Conservation (phyloP, 2,888 invertebrate genomes). For the Drosophila longiperda region DNA sequence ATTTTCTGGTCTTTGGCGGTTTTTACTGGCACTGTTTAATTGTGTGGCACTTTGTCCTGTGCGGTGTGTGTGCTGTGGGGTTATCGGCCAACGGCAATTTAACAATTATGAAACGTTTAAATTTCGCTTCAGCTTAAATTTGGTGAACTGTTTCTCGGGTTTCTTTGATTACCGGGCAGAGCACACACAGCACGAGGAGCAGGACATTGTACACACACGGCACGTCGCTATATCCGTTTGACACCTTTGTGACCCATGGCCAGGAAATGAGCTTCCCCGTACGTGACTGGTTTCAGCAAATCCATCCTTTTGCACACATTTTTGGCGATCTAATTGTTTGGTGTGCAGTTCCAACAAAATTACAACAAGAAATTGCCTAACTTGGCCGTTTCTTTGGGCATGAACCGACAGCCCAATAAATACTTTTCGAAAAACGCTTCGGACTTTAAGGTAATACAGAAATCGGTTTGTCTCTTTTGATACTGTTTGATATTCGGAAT, state of each 20-base stretch:
- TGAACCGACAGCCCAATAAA: constrained; percentile 23
- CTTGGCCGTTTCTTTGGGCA: neutral
- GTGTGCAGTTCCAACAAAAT: constrained; percentile 30
- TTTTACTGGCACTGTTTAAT: constrained; percentile 62
- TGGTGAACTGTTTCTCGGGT: constrained; percentile 47
- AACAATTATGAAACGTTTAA: constrained; percentile 82
- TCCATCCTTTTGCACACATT: constrained; percentile 27
- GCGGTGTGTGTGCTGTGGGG: constrained; percentile 18
- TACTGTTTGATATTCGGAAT: constrained; percentile 73
- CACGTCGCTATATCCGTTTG: constrained; percentile 79
- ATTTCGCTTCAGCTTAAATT: constrained; percentile 49
- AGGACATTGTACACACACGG: constrained; percentile 71
- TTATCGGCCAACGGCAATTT: constrained; percentile 63
- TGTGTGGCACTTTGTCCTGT: constrained; percentile 49
- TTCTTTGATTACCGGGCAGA: constrained; percentile 42
- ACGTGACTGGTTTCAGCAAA: constrained; percentile 74
- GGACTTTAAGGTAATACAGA: constrained; percentile 31
- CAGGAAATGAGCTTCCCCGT: constrained; percentile 79
- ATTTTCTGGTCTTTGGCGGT: constrained; percentile 60
- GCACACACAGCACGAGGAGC: constrained; percentile 19
- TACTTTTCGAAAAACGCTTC: constrained; percentile 20
- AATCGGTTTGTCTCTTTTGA: constrained; percentile 11
- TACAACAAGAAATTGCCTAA: constrained; percentile 31
- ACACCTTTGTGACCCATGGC: constrained; percentile 75
- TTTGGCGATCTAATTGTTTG: constrained; percentile 48